phyloP scores from a whole-genome alignment of 2,888 invertebrate genomes.

The Cryptocheilus praepositus region DNA sequence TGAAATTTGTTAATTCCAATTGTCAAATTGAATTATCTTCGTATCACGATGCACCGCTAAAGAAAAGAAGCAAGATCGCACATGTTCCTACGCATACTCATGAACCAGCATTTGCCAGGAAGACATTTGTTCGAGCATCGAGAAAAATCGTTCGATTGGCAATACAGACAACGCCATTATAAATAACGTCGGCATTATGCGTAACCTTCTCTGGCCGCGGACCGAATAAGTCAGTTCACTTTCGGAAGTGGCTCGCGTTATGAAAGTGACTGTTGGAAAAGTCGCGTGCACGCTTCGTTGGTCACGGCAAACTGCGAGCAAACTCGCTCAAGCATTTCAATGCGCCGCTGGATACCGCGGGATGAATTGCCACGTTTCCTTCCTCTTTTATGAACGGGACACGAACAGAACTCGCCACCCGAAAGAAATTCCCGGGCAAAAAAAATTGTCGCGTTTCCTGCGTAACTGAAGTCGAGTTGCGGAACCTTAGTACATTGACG shows the following conservation, averaged over 20 bases:
- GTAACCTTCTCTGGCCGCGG: conserved; percentile 45
- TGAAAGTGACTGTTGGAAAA: conserved; percentile 58
- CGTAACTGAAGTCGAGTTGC: too few relatives aligned
- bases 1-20: too few relatives aligned
- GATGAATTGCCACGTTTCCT: conserved; percentile 26
- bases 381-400: too few relatives aligned
- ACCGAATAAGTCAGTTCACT: conserved; percentile 57
- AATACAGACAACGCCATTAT: conserved; percentile 8
- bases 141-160: not conserved
- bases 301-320: conserved; percentile 39
- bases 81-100: too few relatives aligned
- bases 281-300: conserved; percentile 55
- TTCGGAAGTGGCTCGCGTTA: conserved; percentile 57
- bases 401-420: not conserved
- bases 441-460: too few relatives aligned
- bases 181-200: conserved; percentile 38
- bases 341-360: conserved; percentile 46
- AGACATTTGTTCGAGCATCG: too few relatives aligned
- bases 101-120: too few relatives aligned
- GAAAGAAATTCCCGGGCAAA: not conserved
- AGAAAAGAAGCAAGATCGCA: too few relatives aligned
- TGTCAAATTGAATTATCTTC: too few relatives aligned
- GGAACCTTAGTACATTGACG: too few relatives aligned
- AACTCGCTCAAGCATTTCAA: conserved; percentile 45
- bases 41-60: too few relatives aligned